phyloP scores from a whole-genome alignment of 2,113 vertebrate genomes.

The Sorex araneus region DNA sequence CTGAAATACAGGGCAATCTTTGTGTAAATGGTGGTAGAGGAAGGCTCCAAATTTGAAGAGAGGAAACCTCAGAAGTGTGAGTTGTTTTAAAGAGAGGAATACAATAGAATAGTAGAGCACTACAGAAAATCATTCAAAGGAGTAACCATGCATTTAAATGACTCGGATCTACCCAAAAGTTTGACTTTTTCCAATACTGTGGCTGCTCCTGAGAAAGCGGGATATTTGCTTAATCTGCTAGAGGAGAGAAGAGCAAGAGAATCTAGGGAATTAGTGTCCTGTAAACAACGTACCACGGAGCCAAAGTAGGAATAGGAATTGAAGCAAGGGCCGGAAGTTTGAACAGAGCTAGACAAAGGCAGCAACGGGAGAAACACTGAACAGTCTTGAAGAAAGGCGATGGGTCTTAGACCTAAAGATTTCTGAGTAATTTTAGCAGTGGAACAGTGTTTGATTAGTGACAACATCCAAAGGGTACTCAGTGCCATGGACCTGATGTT shows the following conservation, averaged over 20 bases:
- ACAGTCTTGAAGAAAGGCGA: not conserved
- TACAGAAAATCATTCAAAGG: not conserved
- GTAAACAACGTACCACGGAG: not conserved
- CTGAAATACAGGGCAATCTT: no score
- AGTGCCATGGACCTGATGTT: no score
- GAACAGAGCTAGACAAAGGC: not conserved
- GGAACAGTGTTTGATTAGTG: no score
- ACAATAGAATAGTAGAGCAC: not conserved
- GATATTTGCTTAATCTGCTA: not conserved
- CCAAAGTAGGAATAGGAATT: not conserved
- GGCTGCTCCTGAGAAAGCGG: not conserved
- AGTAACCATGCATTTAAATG: no score
- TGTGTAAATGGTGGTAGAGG: no score
- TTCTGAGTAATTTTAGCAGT: no score
- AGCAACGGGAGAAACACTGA: not conserved
- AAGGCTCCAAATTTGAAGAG: no score
- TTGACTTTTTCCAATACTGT: not conserved
- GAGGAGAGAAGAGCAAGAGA: not conserved
- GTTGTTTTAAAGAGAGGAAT: not conserved
- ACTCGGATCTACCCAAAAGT: not conserved
- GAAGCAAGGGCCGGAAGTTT: no score
- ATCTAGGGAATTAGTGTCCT: not conserved
- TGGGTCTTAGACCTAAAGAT: no score
- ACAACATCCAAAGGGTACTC: no score
- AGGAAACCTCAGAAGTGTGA: no score